Conservation (phyloP, 2,113 vertebrate genomes). For the Theristicus caerulescens region DNA sequence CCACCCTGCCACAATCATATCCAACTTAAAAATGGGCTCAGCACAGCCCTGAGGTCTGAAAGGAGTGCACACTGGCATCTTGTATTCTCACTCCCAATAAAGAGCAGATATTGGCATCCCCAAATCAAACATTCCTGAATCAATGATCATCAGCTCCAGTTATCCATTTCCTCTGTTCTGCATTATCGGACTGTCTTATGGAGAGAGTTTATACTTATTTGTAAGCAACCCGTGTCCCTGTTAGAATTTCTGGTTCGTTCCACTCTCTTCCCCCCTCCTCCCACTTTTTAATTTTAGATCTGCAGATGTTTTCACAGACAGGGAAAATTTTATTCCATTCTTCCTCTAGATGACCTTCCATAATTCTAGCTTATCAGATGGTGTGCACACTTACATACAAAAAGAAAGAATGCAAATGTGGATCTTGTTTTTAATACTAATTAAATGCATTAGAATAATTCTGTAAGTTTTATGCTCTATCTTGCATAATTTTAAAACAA, state of each 20-base stretch:
- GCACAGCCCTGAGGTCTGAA: not conserved
- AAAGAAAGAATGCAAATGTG: constrained; percentile 45
- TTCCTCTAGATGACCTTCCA: constrained; percentile 38
- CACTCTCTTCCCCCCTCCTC: not conserved
- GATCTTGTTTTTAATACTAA: constrained; percentile 41
- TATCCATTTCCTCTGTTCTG: not conserved
- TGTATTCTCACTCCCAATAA: not conserved
- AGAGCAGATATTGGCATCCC: not conserved
- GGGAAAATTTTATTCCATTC: constrained; percentile 18
- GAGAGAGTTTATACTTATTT: not conserved
- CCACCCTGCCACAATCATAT: not conserved
- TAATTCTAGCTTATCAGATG: constrained; percentile 48
- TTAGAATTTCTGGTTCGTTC: not conserved
- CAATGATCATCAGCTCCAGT: not conserved
- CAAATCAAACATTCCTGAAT: not conserved
- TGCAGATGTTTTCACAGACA: not conserved
- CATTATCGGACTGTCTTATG: not conserved
- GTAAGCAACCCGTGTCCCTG: not conserved
- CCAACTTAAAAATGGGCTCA: not conserved
- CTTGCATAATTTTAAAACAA: not conserved
- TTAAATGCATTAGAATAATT: constrained; percentile 19
- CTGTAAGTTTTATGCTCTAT: not conserved
- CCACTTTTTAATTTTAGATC: constrained; percentile 34
- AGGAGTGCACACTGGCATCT: not conserved
- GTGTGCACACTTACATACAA: constrained; percentile 15